Evolutionary conservation across 2,113 vertebrate genomes (phyloP), one percentile per base, ranked within the genome.

Genomic region (Galemys pyrenaicus): DNA sequence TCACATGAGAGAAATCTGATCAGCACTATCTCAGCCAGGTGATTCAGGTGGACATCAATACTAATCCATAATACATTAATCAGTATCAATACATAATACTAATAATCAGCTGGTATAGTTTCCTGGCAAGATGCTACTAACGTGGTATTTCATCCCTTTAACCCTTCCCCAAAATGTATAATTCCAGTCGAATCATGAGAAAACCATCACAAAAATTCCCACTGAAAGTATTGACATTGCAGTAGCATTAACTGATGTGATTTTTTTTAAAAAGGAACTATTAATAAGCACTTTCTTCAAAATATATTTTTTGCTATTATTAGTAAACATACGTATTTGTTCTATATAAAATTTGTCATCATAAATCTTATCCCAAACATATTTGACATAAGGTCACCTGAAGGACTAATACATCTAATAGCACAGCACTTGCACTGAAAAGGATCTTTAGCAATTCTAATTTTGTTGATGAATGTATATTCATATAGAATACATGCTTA

Each of bases 241-340:
- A 65, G 6, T 65, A 87, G 32, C 60, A 51, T 79, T 54, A 64
- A 71, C 32, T 95, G 49, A 62, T 19, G 30, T 9, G 70, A 82
- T 92, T 41, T 62, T 49, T 49, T 83, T 51, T 78, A 70, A 78
- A 24, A 35, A 87, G 4, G 13, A 73, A 89, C 32, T 64, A n/a
- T 64, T 95, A 79, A 78, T 78, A 95, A 95, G 3, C 22, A 65
- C 65, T 44, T 81, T 78, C 17, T 83, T 39, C 79, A 92, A 86
- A 79, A 56, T 54, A 68, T 6, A 41, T 41, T 71, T 24, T 71
- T 41, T 73, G 35, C 39, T 44, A 13, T 44, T 73, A 28, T 26
- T 39, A 28, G 9, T 44, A 15, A 26, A 28, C 26, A 71, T 73
- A 4, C 11, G 15, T 73, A 28, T 41, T 73, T 58, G 37, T 62